A percentile compares a stretch with the other conserved stretches of the same genome.
phyloP scores from a whole-genome alignment of 2,888 invertebrate genomes.

The Brachyopa scutellaris region DNA sequence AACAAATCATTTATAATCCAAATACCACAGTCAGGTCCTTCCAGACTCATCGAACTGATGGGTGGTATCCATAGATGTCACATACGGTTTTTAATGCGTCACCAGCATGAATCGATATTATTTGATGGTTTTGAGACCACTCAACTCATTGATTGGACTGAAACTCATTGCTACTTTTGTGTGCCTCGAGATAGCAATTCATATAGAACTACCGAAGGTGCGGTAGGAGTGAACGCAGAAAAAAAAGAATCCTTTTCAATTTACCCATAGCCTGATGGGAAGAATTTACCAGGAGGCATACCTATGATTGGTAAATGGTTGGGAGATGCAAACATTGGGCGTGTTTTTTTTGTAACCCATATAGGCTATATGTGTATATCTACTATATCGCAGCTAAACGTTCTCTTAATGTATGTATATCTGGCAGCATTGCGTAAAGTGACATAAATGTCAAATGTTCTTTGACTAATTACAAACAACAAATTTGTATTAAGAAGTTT shows the following conservation, averaged over 20 bases:
- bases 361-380: too few relatives aligned
- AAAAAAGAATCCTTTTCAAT: constrained; percentile 17
- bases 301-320: constrained; percentile 11
- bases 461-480: too few relatives aligned
- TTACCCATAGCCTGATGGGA: constrained; percentile 2
- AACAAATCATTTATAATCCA: neutral
- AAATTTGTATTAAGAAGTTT: too few relatives aligned
- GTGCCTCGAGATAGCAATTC: constrained; percentile 4
- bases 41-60: neutral
- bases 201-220: neutral
- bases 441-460: too few relatives aligned
- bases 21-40: neutral
- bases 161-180: neutral
- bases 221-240: neutral
- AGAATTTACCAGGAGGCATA: neutral
- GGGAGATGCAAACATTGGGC: neutral
- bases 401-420: too few relatives aligned
- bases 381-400: too few relatives aligned
- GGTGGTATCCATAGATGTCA: neutral
- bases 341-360: too few relatives aligned
- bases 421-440: too few relatives aligned
- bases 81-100: neutral
- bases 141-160: neutral
- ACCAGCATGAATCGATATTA: neutral
- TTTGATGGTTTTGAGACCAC: neutral